Base-by-base conservation (phyloP, 2,888 invertebrate species). In the Hecatera dysodea region DNA sequence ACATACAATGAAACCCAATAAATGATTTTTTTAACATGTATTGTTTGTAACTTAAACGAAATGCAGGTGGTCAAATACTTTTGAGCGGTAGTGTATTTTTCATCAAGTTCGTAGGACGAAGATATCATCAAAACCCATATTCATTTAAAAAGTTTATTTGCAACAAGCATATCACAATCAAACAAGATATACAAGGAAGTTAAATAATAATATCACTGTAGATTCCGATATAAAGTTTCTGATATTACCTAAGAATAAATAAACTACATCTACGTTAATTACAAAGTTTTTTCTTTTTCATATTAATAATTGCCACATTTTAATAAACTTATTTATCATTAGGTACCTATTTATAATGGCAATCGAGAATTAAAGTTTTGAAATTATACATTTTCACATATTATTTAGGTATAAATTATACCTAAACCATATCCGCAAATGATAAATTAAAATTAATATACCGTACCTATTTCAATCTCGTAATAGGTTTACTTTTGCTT, bases 161-260 rank as follows among this genome's bases (percentile, higher is more conserved):
- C 89, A 93, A 92, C 90, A 92, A 92, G 90, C 90, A 90, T 88
- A 87, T 86, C 81, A 88, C 84, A 83, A 85, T 84, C 72, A 88
- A 89, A 90, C 85, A 88, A 89, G 86, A 88, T 90, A 88, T 87
- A 89, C 88, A 91, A 88, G 83, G 87, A 86, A 86, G 88, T 89
- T 89, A 90, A 90, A 89, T 88, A 89, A 88, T 92, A 94, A 90
- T 95, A 95, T 95, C 94, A 95, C 94, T 93, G 85, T 88, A 87
- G 89, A 90, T 89, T 95, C 95, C 94, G 93, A 94, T 94, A 94
- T 93, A 94, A 86, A 78, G 87, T 90, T 89, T 84, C 83, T 85
- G 75, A 81, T 85, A 86, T 83, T 80, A 82, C 69, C 80, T 87
- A 87, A 76, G 63, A 88, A 88, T 88, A 88, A 89, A 87, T 89